Percentiles rank a stretch among this genome's conserved stretches.
Conservation (phyloP, 2,888 invertebrate species). For the Tachina fera region DNA sequence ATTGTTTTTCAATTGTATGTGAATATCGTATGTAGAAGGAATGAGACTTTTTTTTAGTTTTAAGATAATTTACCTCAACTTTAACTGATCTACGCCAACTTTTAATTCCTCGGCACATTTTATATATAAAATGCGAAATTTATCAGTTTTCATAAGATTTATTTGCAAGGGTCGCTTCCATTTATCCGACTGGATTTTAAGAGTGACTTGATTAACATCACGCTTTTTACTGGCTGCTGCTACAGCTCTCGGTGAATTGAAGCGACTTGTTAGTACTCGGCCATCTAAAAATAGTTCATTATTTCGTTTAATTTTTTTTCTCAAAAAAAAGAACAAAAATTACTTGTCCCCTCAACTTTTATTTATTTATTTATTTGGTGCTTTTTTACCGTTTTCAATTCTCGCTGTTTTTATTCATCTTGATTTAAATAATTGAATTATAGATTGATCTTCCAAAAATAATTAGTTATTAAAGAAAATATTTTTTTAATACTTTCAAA, state of each 20-base stretch:
- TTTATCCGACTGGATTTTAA: conserved; percentile 79
- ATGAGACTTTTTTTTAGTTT: background rate
- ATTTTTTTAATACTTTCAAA: no score
- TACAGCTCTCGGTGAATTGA: conserved; percentile 44
- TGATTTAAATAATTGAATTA: no score
- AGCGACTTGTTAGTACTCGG: conserved; percentile 70
- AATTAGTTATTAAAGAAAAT: no score
- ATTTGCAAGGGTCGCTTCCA: conserved; percentile 78
- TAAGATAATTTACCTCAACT: conserved; percentile 63
- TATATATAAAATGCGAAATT: conserved; percentile 77
- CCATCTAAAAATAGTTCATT: conserved; percentile 74
- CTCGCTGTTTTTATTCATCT: no score
- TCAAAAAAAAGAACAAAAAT: background rate
- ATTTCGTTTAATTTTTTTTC: background rate
- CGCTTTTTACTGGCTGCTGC: conserved; percentile 52
- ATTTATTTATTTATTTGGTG: no score
- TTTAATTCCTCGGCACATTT: conserved; percentile 80
- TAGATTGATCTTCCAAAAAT: no score
- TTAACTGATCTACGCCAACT: conserved; percentile 69
- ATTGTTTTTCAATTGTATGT: background rate
- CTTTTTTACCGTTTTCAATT: no score
- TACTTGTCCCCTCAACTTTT: no score
- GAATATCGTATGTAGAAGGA: background rate
- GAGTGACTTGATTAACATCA: conserved; percentile 74
- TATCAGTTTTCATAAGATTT: conserved; percentile 75